A percentile compares a stretch with the other conserved stretches of the same genome.
phyloP scores from a whole-genome alignment of 2,113 vertebrate genomes.

The Lepidiolamprologus cunningtoni region DNA sequence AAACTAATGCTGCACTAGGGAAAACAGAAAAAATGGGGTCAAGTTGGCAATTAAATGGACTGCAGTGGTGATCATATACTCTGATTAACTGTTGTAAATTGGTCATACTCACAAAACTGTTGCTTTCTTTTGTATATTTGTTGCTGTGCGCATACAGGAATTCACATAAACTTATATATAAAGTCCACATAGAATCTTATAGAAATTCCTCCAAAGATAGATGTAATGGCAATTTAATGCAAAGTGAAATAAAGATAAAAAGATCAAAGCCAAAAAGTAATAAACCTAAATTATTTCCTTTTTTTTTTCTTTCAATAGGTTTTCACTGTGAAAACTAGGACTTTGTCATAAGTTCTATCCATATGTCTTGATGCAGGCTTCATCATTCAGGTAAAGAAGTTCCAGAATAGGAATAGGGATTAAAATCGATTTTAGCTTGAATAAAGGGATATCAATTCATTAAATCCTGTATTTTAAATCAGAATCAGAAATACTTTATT shows the following conservation, averaged over 20 bases:
- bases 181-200: neutral
- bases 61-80: neutral
- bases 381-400: neutral
- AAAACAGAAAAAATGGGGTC: neutral
- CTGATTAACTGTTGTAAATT: neutral
- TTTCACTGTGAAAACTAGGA: neutral
- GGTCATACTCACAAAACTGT: neutral
- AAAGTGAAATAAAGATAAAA: neutral
- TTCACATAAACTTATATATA: neutral
- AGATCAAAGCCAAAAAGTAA: neutral
- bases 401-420: neutral
- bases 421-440: fast-evolving
- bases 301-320: neutral
- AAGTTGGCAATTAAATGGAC: neutral
- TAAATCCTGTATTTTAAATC: fast-evolving
- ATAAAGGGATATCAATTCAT: fast-evolving
- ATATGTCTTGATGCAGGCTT: neutral
- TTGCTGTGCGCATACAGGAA: neutral
- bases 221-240: neutral
- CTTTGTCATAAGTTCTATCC: neutral
- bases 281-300: neutral
- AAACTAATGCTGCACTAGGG: neutral
- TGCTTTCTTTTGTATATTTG: neutral
- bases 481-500: neutral
- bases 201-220: neutral